Evolutionary conservation across 2,797 vertebrate species (phyloP), one percentile per base, ranked within the genome.

Genomic region (Parotocinclus haroldoi): DNA sequence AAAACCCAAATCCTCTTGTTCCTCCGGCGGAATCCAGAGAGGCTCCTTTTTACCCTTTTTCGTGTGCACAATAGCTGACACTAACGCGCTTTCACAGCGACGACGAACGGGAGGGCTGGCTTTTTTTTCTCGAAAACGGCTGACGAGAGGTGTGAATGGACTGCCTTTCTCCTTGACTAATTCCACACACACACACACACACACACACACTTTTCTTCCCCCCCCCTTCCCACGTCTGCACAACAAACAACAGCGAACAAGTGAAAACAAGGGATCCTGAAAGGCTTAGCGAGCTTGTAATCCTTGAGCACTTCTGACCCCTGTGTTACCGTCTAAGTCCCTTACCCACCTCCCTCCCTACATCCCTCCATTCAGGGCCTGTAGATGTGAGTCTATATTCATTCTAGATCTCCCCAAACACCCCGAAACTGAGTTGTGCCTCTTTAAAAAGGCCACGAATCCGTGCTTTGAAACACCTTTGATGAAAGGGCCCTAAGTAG

Each of bases 61-160:
- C 14, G 85, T 87, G 79, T 68, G 38, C 82, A 90, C 85, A 90
- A 65, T 90, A 90, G 85, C 84, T 83, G 81, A 89, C 83, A 65
- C 84, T 87, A 89, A 91, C 88, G 76, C 73, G 88, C 88, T 91
- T 90, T 91, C 89, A 90, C 84, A 76, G 80, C 77, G 71, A 89
- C 88, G 84, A 86, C 87, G 77, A 88, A 87, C 85, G 83, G 88
- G 89, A 89, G 88, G 87, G 86, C 80, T 88, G 85, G 87, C 86
- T 86, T 71, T 27, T 27, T 49, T 70, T 58, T 58, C 80, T 87
- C 79, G 82, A 89, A 88, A 89, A 84, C 86, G 86, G 87, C 84
- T 86, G 85, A 90, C 87, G 88, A 91, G 89, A 90, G 88, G 90
- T 91, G 90, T 82, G 86, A 91, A 89, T 90, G 87, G 88, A 87